Evolutionary conservation across 2,113 vertebrate genomes (phyloP).

Genomic region (Anarrhichthys ocellatus): DNA sequence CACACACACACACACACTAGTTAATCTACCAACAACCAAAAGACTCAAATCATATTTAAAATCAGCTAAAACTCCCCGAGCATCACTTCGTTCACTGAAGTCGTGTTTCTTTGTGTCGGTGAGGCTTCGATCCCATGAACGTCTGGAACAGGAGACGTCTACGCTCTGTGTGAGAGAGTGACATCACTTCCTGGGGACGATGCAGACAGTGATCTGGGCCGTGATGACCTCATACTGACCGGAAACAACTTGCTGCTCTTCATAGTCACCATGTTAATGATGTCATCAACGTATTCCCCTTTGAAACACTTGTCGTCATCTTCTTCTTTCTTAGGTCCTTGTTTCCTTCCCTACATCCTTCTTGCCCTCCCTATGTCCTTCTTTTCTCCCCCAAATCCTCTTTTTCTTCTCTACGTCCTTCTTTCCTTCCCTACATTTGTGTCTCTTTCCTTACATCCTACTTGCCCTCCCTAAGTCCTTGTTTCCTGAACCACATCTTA

Average conservation of each 20-base stretch:
- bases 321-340: not conserved
- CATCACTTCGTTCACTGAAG: too few species aligned
- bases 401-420: not conserved
- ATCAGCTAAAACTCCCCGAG: not conserved
- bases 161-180: not conserved
- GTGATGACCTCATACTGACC: not conserved
- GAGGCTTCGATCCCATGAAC: not conserved
- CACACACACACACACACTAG: too few species aligned
- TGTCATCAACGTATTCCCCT: not conserved
- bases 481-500: not conserved
- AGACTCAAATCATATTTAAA: not conserved
- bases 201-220: not conserved
- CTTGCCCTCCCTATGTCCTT: too few species aligned
- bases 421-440: not conserved
- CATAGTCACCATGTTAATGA: not conserved
- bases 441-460: not conserved
- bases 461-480: not conserved
- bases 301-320: not conserved
- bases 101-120: not conserved
- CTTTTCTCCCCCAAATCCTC: not conserved
- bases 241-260: not conserved
- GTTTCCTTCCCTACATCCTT: not conserved
- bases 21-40: too few species aligned
- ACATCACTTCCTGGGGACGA: constrained; percentile 38
- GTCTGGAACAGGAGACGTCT: not conserved